Evolutionary conservation across 2,888 invertebrate genomes (phyloP).

Genomic region (Flabesymbios commensalis): DNA sequence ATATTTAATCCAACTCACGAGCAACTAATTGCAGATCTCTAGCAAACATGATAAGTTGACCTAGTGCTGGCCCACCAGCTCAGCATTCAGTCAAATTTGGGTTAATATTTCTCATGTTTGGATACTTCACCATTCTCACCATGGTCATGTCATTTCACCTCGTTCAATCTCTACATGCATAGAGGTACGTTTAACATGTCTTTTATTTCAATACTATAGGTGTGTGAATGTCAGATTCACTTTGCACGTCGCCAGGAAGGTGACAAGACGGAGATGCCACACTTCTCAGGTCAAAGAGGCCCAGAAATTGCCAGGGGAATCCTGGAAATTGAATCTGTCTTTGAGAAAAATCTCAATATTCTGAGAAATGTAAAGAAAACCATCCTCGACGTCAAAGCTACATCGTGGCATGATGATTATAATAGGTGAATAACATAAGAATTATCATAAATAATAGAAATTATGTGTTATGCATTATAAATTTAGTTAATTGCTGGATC

Average conservation of each 20-base stretch:
- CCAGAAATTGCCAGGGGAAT: slow-evolving; percentile 60
- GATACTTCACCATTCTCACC: no score
- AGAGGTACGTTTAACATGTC: neutral
- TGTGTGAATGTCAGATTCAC: slow-evolving; percentile 86
- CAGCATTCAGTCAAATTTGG: no score
- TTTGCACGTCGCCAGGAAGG: slow-evolving; percentile 78
- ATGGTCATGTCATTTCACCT: no score
- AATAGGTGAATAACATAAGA: slow-evolving; percentile 48
- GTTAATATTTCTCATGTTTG: no score
- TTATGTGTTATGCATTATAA: no score
- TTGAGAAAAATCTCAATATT: slow-evolving; percentile 69
- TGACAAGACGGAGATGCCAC: slow-evolving; percentile 71
- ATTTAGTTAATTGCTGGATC: no score
- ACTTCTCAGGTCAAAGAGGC: slow-evolving; percentile 74
- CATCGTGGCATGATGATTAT: slow-evolving; percentile 78
- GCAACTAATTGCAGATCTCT: no score
- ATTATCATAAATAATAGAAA: neutral
- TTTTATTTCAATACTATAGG: slow-evolving; percentile 61
- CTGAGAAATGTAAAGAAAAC: slow-evolving; percentile 69
- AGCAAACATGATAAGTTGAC: no score
- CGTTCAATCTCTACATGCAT: no score
- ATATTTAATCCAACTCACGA: no score
- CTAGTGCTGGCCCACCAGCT: no score
- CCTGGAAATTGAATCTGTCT: slow-evolving; percentile 73
- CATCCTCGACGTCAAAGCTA: slow-evolving; percentile 62